Evolutionary conservation across 1,140 invertebrate genomes (phyloP).

Genomic region (Caenorhabditis briggsae): DNA sequence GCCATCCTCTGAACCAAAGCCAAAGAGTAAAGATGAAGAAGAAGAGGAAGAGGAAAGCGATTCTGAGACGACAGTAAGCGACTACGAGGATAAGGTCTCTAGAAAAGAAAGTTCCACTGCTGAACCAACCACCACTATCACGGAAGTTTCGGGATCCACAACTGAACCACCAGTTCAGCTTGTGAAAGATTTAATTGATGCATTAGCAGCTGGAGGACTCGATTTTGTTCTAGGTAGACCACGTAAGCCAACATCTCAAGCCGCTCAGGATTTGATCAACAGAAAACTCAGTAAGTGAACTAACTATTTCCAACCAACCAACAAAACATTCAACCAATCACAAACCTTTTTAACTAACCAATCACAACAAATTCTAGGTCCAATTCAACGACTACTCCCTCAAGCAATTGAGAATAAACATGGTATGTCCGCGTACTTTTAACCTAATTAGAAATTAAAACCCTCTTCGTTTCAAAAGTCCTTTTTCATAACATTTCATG

Average conservation of each 20-base stretch:
- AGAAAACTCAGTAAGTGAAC: conserved; percentile 50
- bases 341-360: conserved; percentile 9
- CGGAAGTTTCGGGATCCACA: conserved; percentile 25
- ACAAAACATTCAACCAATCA: background rate
- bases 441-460: conserved; percentile 36
- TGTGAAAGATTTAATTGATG: conserved; percentile 62
- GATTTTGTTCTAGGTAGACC: conserved; percentile 53
- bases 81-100: conserved; percentile 52
- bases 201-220: conserved; percentile 58
- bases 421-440: conserved; percentile 57
- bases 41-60: conserved; percentile 52
- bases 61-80: conserved; percentile 9
- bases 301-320: background rate
- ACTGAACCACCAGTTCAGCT: conserved; percentile 63
- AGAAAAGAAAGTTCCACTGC: conserved; percentile 39
- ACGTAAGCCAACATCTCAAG: conserved; percentile 44
- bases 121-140: background rate
- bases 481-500: background rate
- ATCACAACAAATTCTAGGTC: conserved; percentile 52
- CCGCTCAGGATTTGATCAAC: conserved; percentile 56
- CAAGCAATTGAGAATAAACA: conserved; percentile 58
- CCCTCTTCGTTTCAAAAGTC: conserved; percentile 27
- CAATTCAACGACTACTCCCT: conserved; percentile 53
- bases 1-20: conserved; percentile 54
- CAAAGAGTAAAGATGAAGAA: conserved; percentile 37